Evolutionary conservation across 2,888 invertebrate species (phyloP), one percentile per base, ranked within the genome.

Genomic region (Aporophyla lueneburgensis): DNA sequence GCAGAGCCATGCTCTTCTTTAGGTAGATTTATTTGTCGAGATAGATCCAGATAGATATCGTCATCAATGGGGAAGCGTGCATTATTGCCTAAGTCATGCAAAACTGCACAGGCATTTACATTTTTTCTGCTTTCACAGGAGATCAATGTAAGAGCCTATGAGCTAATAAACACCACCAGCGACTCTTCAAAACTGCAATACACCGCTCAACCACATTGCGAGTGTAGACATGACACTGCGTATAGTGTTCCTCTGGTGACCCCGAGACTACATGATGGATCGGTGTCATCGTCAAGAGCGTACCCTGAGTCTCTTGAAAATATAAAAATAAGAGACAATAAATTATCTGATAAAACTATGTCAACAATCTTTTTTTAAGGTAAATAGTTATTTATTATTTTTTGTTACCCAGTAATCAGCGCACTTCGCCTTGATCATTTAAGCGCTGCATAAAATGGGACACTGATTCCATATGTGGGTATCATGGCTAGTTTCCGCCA

Each of bases 231-330:
- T 40, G 62, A 40, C 40, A 43, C 21, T 62, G 21, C n/a, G n/a
- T 62, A 40, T 62, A 62, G n/a, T 62, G n/a, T 33, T 61, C 33
- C n/a, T 62, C 62, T 43, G n/a, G 40, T 14, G 62, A n/a, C 14
- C 6, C 40, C 7, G 33, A 14, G 62, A 14, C n/a, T 16, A 40
- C n/a, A 62, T 14, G 33, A n/a, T 40, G n/a, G n/a, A n/a, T 62
- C 14, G n/a, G 62, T 40, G 62, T 62, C 40, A 40, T 62, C 21
- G n/a, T 40, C 21, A 21, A 62, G 40, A 21, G 40, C 61, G 21
- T 61, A 61, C 21, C 61, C 61, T 12, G 61, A 61, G 6, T 61
- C 61, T 24, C 66, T 33, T 66, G 66, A 53, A 53, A 66, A 56
- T n/a, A n/a, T n/a, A n/a, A n/a, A n/a, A n/a, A n/a, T n/a, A n/a